Evolutionary conservation across 2,113 vertebrate species (phyloP).

Genomic region (Alouatta palliata): DNA sequence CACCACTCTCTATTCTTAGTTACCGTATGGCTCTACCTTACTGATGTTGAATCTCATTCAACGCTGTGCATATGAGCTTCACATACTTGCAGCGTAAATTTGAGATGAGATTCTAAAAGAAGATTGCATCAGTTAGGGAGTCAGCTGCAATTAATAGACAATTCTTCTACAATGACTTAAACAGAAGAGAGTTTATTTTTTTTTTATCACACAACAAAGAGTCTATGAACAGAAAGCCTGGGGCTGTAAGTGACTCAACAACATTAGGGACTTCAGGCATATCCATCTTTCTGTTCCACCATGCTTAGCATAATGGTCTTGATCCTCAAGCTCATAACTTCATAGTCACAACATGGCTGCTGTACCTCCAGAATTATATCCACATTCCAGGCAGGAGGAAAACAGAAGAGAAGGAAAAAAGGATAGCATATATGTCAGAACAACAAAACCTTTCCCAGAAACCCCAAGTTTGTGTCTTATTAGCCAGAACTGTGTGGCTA

Average conservation of each 20-base stretch:
- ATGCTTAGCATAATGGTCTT: not conserved
- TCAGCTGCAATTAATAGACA: not conserved
- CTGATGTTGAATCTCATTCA: not conserved
- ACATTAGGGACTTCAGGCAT: not conserved
- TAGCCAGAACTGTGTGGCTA: not conserved
- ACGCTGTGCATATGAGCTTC: not conserved
- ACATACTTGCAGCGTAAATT: not conserved
- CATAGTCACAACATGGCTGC: not conserved
- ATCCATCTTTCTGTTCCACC: not conserved
- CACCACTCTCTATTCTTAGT: not conserved
- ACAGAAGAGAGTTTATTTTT: not conserved
- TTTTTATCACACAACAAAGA: not conserved
- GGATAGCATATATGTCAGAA: fast-evolving
- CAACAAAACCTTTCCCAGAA: not conserved
- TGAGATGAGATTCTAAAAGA: not conserved
- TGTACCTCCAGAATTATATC: not conserved
- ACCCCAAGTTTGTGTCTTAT: not conserved
- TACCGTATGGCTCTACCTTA: no score
- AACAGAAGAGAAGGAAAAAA: not conserved
- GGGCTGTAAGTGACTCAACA: not conserved
- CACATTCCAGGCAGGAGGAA: not conserved
- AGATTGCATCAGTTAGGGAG: not conserved
- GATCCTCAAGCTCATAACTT: not conserved
- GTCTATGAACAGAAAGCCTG: not conserved
- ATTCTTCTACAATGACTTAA: not conserved